phyloP scores from a whole-genome alignment of 2,113 vertebrate species.

The Grallaria varia region DNA sequence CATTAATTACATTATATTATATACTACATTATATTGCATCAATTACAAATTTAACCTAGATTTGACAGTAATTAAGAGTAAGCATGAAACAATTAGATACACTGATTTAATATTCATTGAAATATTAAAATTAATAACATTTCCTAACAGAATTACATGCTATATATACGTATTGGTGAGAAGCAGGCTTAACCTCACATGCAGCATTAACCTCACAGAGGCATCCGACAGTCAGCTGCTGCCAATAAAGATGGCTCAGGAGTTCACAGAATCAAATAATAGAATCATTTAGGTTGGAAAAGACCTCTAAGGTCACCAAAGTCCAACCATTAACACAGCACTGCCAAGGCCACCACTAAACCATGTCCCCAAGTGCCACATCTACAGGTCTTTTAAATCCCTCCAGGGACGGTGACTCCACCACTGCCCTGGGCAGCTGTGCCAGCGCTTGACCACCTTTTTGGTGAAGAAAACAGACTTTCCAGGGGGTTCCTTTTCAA shows the following conservation, averaged over 20 bases:
- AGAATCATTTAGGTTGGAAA: not conserved
- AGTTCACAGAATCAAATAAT: not conserved
- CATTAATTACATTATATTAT: too few relatives aligned
- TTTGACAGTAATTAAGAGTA: not conserved
- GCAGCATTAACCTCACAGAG: not conserved
- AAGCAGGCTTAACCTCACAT: not conserved
- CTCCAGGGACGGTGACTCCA: not conserved
- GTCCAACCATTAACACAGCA: not conserved
- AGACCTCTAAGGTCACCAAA: not conserved
- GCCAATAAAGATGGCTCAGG: not conserved
- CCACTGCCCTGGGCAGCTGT: not conserved
- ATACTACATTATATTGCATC: too few relatives aligned
- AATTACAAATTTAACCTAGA: not conserved
- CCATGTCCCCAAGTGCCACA: not conserved
- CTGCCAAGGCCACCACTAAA: not conserved
- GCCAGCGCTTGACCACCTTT: not conserved
- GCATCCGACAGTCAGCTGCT: not conserved
- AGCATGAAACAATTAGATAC: not conserved
- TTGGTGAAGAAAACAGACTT: not conserved
- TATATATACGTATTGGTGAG: fast-evolving
- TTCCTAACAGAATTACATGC: not conserved
- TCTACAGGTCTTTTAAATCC: not conserved
- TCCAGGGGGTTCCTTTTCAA: not conserved
- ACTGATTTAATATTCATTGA: not conserved
- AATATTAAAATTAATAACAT: not conserved